A percentile compares a stretch with the other conserved stretches of the same genome.
Evolutionary conservation across 2,888 invertebrate species (phyloP).

Genomic region (Quadroppia sp.): DNA sequence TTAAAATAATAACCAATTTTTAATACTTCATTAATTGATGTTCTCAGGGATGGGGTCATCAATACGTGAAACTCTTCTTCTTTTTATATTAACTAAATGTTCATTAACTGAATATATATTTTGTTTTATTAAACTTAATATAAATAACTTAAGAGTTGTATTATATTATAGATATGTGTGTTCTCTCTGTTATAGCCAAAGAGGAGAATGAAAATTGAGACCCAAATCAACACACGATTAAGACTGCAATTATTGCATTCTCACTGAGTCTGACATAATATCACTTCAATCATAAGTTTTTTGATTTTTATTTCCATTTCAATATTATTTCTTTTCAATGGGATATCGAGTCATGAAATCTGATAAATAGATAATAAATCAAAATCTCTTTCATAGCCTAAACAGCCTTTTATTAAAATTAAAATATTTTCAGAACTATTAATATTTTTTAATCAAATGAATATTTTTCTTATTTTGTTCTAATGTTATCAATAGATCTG

Average conservation of each 20-base stretch:
- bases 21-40: constrained; percentile 31
- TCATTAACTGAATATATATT: constrained; percentile 33
- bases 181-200: background rate
- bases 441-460: constrained; percentile 27
- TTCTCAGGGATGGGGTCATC: constrained; percentile 38
- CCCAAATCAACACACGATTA: constrained; percentile 17
- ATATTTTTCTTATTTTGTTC: no score
- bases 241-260: constrained; percentile 15
- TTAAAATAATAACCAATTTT: constrained; percentile 34
- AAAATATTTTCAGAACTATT: constrained; percentile 10
- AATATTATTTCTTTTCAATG: constrained; percentile 2
- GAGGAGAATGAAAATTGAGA: no score
- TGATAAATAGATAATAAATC: constrained; percentile 29
- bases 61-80: constrained; percentile 17
- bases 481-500: constrained; percentile 1
- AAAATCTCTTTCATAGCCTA: background rate
- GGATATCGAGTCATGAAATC: constrained; percentile 1
- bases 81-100: no score
- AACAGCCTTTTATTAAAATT: constrained; percentile 9
- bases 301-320: background rate
- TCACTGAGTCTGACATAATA: background rate
- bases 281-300: constrained; percentile 18
- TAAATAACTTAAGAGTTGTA: background rate
- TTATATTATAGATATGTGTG: no score
- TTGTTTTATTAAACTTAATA: constrained; percentile 32